Base-by-base conservation (phyloP, 2,113 vertebrate genomes). In the Pelodiscus sinensis region DNA sequence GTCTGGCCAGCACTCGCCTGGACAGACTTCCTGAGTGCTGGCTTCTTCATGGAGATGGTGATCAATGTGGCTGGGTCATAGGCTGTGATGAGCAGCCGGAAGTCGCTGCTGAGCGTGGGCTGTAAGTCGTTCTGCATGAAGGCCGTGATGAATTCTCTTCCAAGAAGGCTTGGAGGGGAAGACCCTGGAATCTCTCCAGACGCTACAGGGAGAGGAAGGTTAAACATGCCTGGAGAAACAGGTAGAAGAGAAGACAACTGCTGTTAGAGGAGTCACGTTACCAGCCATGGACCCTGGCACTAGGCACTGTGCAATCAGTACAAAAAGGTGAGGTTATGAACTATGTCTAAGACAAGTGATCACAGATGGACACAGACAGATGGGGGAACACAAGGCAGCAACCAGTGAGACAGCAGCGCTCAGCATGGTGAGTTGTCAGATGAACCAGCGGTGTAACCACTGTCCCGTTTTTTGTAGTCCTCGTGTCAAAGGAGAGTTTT, bases 71-170 rank as follows among this genome's bases (percentile, higher is more conserved):
- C 88, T 0, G 94, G 92, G 6, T 96, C 80, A 10, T 96, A 93
- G 6, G 97, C 97, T 0, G 96, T 97, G 87, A 99, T 95, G 9
- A 97, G 91, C 3, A 99, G 90, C 73, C 96, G 93, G 85, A 98
- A 96, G 19, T 92, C 62, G 0, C 97, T 92, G 6, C 2, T 68
- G 16, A 82, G 94, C 8, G 80, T 97, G 68, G 80, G 95, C 10
- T 84, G 21, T 8, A 62, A 7, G 9, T 98, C 98, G 2, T 99
- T 99, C 87, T 98, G 97, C 97, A 98, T 96, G 90, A 98, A 99
- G 22, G 96, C 94, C 6, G 98, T 96, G 54, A 95, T 86, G 88
- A 99, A 99, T 9, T 98, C 96, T 1, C 83, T 97, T 15, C 98
- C 98, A 18, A 98, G 94, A 62, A 96, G 96, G 9, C 86, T 93